Evolutionary conservation across 1,140 invertebrate genomes (phyloP), one percentile per base, ranked within the genome.

Genomic region (Manduca sexta): DNA sequence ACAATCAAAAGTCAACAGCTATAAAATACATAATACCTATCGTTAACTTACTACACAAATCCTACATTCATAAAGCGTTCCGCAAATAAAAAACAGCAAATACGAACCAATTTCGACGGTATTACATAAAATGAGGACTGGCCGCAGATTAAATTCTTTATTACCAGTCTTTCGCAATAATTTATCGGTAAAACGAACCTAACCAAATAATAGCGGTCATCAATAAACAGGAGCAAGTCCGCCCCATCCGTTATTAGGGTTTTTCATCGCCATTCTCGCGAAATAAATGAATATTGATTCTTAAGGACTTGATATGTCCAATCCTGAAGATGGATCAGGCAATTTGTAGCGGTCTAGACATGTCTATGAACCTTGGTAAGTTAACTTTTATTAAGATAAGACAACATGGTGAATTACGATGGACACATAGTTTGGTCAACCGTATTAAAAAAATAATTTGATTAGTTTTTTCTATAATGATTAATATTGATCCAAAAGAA

Each of bases 201-300:
- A 60, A 60, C 56, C 52, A 60, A 60, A 60, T 56, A 53, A 47
- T 58, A 53, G 47, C 31, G 46, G 12, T 11, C 53, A 60, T 60
- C 49, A 56, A 56, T 60, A 49, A 43, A 15, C 16, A 11, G 42
- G n/a, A n/a, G 15, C 15, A 12, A 33, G 10, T 60, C 40, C 43
- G 8, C 42, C 47, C 47, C 40, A 48, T 47, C 35, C 31, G 41
- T 60, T 60, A 56, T 51, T 55, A 42, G 41, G 57, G 52, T 59
- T 60, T 52, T 54, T 52, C 50, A 52, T 52, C 21, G 6, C 34
- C 34, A n/a, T 13, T 43, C 45, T 35, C 35, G 42, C 37, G 45
- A 47, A 43, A 51, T 51, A 33, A 51, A 45, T 41, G 45, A 41
- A 50, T 52, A 47, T 46, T 3, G 35, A 39, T 51, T 38, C 10